phyloP scores from a whole-genome alignment of 2,797 vertebrate species.

The Champsocephalus esox region DNA sequence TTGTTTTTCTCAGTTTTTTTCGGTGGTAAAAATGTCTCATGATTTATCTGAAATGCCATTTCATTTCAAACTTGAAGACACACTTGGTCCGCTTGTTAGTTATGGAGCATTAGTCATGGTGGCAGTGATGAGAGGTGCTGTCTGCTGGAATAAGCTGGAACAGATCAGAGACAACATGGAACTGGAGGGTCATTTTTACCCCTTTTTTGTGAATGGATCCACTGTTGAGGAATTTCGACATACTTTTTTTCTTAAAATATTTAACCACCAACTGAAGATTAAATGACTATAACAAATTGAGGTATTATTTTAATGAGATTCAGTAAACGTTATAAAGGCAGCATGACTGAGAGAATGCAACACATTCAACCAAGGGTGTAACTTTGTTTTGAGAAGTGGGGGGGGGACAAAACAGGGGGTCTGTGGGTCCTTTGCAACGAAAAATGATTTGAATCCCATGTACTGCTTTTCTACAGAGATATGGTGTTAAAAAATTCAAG shows the following conservation, averaged over 20 bases:
- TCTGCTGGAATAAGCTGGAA: background rate
- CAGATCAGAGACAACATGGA: slow-evolving; percentile 67
- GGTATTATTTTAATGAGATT: background rate
- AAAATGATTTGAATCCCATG: too few relatives aligned
- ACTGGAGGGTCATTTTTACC: background rate
- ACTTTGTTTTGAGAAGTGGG: too few relatives aligned
- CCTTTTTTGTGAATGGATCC: background rate
- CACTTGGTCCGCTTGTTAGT: background rate
- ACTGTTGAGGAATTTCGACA: background rate
- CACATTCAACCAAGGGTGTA: background rate
- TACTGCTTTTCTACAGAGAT: too few relatives aligned
- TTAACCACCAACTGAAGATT: background rate
- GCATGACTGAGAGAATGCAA: background rate
- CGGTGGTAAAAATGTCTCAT: background rate
- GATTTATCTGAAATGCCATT: slow-evolving; percentile 1
- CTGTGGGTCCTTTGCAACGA: too few relatives aligned
- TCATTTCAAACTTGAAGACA: background rate
- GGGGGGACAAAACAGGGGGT: too few relatives aligned
- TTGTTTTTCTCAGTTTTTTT: too few relatives aligned
- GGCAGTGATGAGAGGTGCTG: background rate
- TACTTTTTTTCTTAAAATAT: background rate
- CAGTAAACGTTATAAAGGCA: background rate
- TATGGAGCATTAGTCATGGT: background rate
- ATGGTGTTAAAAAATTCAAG: too few relatives aligned
- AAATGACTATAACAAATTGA: background rate